Base-by-base conservation (phyloP, 1,140 invertebrate genomes). In the Potamilus streckersoni region DNA sequence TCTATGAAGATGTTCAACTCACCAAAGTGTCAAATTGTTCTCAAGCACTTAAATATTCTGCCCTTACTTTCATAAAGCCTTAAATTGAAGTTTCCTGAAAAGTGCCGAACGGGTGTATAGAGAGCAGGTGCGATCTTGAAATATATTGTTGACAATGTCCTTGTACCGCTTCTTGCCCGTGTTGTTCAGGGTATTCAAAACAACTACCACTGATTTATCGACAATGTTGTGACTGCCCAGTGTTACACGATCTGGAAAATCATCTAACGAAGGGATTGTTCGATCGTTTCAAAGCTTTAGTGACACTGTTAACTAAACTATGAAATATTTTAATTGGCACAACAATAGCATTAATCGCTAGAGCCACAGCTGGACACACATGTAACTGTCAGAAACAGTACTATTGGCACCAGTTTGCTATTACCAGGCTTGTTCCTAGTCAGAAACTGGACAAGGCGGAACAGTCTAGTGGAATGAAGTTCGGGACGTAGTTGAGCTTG, bases 181-280 rank as follows among this genome's bases (percentile, higher is more conserved):
- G 16, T 57, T 27, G 59, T 71, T 15, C 57, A 14, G 38, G 4
- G 38, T 38, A 8, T 8, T 6, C 38, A 6, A 8, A 6, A 8
- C 38, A 38, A 6, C 38, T 38, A 8, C 38, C 38, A 59, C 74
- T 59, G 66, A 23, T 57, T 20, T 58, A 65, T 76, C 74, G 11
- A 57, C 57, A 31, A 73, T 23, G 12, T 61, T 19, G 17, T 61
- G 16, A 38, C 63, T 80, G 56, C 67, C 69, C 17, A 73, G 59
- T 55, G 69, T 73, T 56, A 81, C 58, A 5, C 79, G 66, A 58
- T 83, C 75, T 67, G 27, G 49, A 70, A 19, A 70, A 49, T 79
- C 71, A 77, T 62, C 71, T 38, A 76, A 15, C 0, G 64, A 82
- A 82, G n/a, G 74, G 78, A 69, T 80, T 78, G 65, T 73, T 78